These are phyloP conservation scores for Dendroctonus valens DNA, from an alignment of 1,140 invertebrate species.

Conservation along the genomic window DNA sequence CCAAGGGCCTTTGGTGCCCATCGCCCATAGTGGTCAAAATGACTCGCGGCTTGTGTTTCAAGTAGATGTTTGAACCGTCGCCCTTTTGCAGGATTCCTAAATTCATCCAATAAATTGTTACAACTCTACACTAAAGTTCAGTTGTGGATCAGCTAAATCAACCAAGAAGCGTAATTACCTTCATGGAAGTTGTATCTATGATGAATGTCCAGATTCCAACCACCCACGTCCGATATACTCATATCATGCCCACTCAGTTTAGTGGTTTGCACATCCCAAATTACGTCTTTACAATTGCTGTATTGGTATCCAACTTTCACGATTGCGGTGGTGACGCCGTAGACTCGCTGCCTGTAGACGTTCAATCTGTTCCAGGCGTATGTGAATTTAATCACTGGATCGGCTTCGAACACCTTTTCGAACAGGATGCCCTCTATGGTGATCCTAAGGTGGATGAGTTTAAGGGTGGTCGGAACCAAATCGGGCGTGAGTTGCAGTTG, in stretches of 20 bases:
- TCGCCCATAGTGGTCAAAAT: conserved; percentile 92
- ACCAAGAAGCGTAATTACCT: conserved; percentile 57
- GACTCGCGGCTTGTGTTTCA: conserved; percentile 90
- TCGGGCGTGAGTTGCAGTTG: conserved; percentile 90
- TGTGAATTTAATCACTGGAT: conserved; percentile 92
- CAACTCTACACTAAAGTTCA: not conserved
- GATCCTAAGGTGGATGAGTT: conserved; percentile 84
- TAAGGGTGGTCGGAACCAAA: conserved; percentile 74
- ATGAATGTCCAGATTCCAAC: conserved; percentile 97
- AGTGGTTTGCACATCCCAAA: conserved; percentile 94
- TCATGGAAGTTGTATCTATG: conserved; percentile 97
- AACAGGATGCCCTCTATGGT: conserved; percentile 93
- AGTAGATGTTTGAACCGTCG: conserved; percentile 93
- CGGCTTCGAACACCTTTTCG: conserved; percentile 91
- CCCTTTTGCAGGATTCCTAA: conserved; percentile 93
- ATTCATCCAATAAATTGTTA: conserved; percentile 15
- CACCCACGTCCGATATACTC: conserved; percentile 92
- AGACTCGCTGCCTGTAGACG: conserved; percentile 94
- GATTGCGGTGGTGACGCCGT: conserved; percentile 84
- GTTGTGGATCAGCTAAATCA: not conserved
- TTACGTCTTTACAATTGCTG: conserved; percentile 85
- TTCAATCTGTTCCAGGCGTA: conserved; percentile 96
- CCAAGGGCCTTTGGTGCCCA: conserved; percentile 81
- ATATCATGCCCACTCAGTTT: conserved; percentile 94
- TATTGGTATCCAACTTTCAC: conserved; percentile 97